Base-by-base conservation (phyloP, 2,113 vertebrate species). In the Serinus canaria region DNA sequence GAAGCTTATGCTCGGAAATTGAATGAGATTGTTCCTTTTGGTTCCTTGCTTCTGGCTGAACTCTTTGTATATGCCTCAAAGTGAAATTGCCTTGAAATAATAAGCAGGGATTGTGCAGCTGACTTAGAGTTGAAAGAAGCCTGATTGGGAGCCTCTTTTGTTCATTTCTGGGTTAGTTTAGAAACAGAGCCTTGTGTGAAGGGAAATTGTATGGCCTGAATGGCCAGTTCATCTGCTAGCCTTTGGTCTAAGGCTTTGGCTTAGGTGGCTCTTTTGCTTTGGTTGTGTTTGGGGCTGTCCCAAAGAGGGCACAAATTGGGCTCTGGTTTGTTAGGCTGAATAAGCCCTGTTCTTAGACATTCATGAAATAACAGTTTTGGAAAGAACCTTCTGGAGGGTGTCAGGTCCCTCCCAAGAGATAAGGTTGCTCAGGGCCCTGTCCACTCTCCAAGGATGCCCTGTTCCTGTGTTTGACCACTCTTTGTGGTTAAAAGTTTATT, bases 1-100 rank as follows among this genome's bases (percentile, higher is more conserved):
- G 74, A 33, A 83, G 84, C 78, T 89, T 85, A 43, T 7, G 27
- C 37, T 91, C 0, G 0, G 84, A 91, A 89, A 89, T 60, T 52
- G 84, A 87, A 81, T 76, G 84, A 82, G 69, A 79, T 87, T 82
- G 62, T 92, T 94, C 87, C 60, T 86, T 93, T 80, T 56, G 72
- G 67, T 92, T 95, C 44, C 55, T 92, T 93, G 69, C 72, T 88
- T 47, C 85, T 95, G 95, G 81, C 91, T 92, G 93, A 91, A 84
- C 74, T 87, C 66, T 53, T 68, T 84, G 66, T 41, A 8, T 76
- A 11, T 67, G 66, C 67, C 78, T 94, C 55, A 35, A 68, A 95
- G 84, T 79, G 85, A 85, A 91, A 93, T 94, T 93, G 92, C 72
- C 67, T 80, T 85, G 75, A 90, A 96, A 83, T 69, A 92, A 93